Evolutionary conservation across 2,113 vertebrate genomes (phyloP).

Genomic region (Danio rerio): GRCz12tu NC_133183.1:57857501-57858000

Average conservation of each 20-base stretch:
- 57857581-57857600: no score
- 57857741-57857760: slow-evolving; percentile 20
- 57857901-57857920: slow-evolving; percentile 74
- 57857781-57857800: slow-evolving; percentile 33
- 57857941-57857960: slow-evolving; percentile 71
- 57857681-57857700: neutral
- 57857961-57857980: slow-evolving; percentile 59
- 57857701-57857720: neutral
- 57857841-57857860: slow-evolving; percentile 57
- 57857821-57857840: slow-evolving; percentile 49
- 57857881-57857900: slow-evolving; percentile 72
- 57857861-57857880: slow-evolving; percentile 67
- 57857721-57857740: neutral
- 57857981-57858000: slow-evolving; percentile 58
- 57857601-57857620: neutral
- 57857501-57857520: no score
- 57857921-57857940: slow-evolving; percentile 76
- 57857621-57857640: neutral
- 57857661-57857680: neutral
- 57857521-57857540: no score
- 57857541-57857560: no score
- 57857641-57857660: neutral
- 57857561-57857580: no score
- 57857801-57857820: slow-evolving; percentile 35
- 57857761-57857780: slow-evolving; percentile 13